Evolutionary conservation across 2,113 vertebrate genomes (phyloP).

Genomic region (Amblyopsis rosae): DNA sequence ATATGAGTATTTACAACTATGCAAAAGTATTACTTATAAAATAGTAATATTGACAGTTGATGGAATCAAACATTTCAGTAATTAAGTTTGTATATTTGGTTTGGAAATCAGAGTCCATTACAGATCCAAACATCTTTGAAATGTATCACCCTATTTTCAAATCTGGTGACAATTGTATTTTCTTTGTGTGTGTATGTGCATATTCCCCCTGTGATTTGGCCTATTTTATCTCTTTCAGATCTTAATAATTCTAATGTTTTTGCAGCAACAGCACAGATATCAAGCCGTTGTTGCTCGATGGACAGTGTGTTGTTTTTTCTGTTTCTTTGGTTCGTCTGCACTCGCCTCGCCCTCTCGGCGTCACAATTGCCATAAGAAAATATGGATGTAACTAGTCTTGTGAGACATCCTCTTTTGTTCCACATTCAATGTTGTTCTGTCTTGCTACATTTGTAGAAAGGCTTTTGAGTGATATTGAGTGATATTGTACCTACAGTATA

Average conservation of each 20-base stretch:
- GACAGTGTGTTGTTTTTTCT: no score
- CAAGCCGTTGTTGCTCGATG: no score
- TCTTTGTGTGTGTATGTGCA: conserved; percentile 65
- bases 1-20: no score
- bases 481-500: no score
- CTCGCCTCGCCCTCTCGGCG: no score
- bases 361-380: not conserved
- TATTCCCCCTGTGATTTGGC: conserved; percentile 59
- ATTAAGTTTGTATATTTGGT: not conserved
- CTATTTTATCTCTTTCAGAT: conserved; percentile 24
- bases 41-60: not conserved
- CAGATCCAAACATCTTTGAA: conserved; percentile 21
- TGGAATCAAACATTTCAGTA: conserved; percentile 7
- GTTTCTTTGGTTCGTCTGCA: no score
- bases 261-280: conserved; percentile 21
- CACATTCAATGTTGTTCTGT: not conserved
- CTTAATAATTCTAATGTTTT: conserved; percentile 27
- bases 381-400: no score
- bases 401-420: not conserved
- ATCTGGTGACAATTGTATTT: conserved; percentile 33
- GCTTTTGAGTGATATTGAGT: no score
- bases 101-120: conserved; percentile 1
- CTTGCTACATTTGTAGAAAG: no score
- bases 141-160: conserved; percentile 29
- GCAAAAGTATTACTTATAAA: no score